Evolutionary conservation across 2,888 invertebrate species (phyloP).

Genomic region (Chrysomela aeneicollis): DNA sequence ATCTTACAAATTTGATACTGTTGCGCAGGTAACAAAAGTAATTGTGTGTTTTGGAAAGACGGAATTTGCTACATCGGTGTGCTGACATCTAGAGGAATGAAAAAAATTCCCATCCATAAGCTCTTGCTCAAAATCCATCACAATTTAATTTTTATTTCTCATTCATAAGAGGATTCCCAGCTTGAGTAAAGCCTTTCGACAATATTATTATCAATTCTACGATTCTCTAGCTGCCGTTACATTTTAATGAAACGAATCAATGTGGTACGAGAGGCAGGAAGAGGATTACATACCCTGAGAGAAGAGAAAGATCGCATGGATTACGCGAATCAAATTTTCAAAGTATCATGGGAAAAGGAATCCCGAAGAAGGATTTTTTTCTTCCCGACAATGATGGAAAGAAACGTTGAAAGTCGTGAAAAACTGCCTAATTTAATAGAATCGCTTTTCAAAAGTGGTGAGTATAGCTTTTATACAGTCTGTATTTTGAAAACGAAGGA

Average conservation of each 20-base stretch:
- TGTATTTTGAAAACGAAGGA: too few relatives aligned
- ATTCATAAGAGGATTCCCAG: constrained; percentile 36
- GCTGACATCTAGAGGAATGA: too few relatives aligned
- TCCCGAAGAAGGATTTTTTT: too few relatives aligned
- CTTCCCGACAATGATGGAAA: too few relatives aligned
- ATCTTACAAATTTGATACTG: too few relatives aligned
- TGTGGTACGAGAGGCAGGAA: constrained; percentile 4
- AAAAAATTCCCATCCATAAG: not conserved
- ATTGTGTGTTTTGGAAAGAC: too few relatives aligned
- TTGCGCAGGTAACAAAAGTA: too few relatives aligned
- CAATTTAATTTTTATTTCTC: constrained; percentile 40
- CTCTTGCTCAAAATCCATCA: constrained; percentile 17
- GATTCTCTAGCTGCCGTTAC: constrained; percentile 24
- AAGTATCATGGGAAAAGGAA: too few relatives aligned
- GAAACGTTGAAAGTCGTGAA: too few relatives aligned
- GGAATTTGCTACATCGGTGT: not conserved
- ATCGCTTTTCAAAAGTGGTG: too few relatives aligned
- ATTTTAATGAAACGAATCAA: constrained; percentile 30
- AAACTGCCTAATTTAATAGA: too few relatives aligned
- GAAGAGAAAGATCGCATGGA: not conserved
- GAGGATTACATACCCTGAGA: constrained; percentile 5
- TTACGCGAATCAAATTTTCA: not conserved
- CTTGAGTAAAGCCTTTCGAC: constrained; percentile 34
- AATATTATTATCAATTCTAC: constrained; percentile 36
- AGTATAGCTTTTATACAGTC: too few relatives aligned